Percentiles rank a stretch among this genome's conserved stretches.
phyloP scores from a whole-genome alignment of 2,797 vertebrate species.

The Smutsia gigantea region DNA sequence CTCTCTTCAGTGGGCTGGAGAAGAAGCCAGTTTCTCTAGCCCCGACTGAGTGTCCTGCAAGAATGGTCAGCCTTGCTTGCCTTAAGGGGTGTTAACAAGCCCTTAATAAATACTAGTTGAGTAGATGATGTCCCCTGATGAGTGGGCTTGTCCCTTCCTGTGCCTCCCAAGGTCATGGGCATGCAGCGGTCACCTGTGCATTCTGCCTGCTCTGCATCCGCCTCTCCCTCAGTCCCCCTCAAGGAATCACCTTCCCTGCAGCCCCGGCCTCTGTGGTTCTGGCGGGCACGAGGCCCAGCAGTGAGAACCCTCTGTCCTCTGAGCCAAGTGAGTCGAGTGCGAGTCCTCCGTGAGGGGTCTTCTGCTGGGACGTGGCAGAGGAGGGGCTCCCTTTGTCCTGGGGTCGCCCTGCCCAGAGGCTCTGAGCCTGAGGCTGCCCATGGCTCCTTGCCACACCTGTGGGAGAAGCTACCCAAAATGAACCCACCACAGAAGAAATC shows the following conservation, averaged over 20 bases:
- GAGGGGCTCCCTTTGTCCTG: background rate
- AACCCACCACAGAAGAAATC: background rate
- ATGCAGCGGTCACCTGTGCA: too few species aligned
- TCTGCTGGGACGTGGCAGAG: background rate
- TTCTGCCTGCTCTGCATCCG: background rate
- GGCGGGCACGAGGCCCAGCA: rapidly evolving
- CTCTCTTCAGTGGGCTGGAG: background rate
- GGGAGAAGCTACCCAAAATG: background rate
- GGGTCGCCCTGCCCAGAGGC: background rate
- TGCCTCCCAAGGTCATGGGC: background rate
- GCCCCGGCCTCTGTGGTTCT: too few species aligned
- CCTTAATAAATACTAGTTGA: background rate
- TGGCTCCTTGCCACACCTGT: background rate
- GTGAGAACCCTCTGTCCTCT: background rate
- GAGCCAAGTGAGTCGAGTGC: background rate
- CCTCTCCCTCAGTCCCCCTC: background rate
- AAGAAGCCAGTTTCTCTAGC: background rate
- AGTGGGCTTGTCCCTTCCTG: background rate
- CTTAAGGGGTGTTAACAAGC: too few species aligned
- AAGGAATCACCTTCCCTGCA: background rate
- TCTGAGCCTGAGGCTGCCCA: background rate
- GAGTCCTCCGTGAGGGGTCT: background rate
- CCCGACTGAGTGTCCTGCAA: background rate
- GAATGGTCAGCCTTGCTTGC: background rate
- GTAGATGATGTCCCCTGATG: background rate